phyloP scores from a whole-genome alignment of 2,797 vertebrate species.

The Crax fasciolata region DNA sequence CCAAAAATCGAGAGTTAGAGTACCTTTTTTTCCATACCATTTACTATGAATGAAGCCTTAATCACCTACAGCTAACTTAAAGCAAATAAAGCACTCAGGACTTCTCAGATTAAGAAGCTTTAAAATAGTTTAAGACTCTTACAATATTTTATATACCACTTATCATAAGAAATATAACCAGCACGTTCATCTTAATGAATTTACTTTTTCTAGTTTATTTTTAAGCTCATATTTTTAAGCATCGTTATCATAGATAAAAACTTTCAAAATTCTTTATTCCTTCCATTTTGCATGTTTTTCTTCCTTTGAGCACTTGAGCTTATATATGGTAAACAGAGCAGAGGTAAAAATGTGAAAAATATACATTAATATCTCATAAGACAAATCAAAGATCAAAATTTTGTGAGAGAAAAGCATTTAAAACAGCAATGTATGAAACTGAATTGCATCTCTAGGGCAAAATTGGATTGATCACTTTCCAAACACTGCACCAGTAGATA shows the following conservation, averaged over 20 bases:
- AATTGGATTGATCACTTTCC: neutral
- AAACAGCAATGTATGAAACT: neutral
- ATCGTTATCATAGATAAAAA: neutral
- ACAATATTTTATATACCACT: neutral
- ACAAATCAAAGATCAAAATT: neutral
- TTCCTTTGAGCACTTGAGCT: neutral
- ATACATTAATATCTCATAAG: neutral
- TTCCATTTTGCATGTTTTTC: neutral
- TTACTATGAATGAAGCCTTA: neutral
- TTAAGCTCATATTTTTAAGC: neutral
- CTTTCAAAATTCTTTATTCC: neutral
- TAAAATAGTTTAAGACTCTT: neutral
- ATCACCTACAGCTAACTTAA: neutral
- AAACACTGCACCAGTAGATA: neutral
- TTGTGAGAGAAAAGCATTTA: neutral
- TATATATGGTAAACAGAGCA: fast-evolving
- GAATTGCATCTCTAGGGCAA: neutral
- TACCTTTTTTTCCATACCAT: neutral
- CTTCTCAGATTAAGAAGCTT: neutral
- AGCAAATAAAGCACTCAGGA: neutral
- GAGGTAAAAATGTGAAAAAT: neutral
- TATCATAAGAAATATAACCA: neutral
- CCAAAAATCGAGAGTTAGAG: neutral
- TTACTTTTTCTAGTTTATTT: neutral
- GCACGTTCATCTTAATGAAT: neutral